Percentiles rank a stretch among this genome's conserved stretches.
These are phyloP conservation scores for Chaetorhynchus papuensis DNA, from an alignment of 2,113 vertebrate species.

Conservation along the genomic window DNA sequence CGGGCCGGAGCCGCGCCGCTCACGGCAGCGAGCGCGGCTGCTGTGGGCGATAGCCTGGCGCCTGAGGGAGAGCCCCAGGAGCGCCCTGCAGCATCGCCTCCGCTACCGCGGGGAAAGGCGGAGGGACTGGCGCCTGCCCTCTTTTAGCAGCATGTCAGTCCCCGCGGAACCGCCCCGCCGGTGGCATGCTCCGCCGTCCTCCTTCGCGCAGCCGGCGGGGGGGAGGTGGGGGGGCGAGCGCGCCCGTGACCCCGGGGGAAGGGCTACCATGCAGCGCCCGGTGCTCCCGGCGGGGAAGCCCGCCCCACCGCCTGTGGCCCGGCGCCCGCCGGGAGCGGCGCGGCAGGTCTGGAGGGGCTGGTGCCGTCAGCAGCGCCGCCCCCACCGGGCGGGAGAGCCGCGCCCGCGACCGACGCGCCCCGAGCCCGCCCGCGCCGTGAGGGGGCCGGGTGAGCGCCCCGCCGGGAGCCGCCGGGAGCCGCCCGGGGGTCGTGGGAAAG, in stretches of 20 bases:
- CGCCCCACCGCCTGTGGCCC: neutral
- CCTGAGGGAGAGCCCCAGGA: conserved; percentile 65
- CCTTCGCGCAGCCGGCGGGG: neutral
- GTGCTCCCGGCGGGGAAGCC: neutral
- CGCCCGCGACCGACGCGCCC: neutral
- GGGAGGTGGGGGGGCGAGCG: neutral
- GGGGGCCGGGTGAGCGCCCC: neutral
- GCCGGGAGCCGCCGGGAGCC: too few species aligned
- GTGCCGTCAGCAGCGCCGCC: neutral
- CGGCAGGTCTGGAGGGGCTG: neutral
- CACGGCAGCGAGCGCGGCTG: conserved; percentile 55
- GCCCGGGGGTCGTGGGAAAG: accelerated
- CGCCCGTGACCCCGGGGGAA: neutral
- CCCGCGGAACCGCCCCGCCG: conserved; percentile 47
- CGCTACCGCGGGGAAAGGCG: conserved; percentile 57
- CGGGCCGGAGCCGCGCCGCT: neutral
- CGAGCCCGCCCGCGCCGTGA: neutral
- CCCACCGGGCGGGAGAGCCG: conserved; percentile 1
- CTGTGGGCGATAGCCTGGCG: conserved; percentile 49
- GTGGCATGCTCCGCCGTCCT: conserved; percentile 55
- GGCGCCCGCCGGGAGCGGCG: neutral
- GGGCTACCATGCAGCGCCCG: neutral
- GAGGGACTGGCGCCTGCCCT: conserved; percentile 50
- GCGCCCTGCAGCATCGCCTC: conserved; percentile 81
- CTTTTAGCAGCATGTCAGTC: conserved; percentile 73